Evolutionary conservation across 2,113 vertebrate species (phyloP).

Genomic region (Serinus canaria): DNA sequence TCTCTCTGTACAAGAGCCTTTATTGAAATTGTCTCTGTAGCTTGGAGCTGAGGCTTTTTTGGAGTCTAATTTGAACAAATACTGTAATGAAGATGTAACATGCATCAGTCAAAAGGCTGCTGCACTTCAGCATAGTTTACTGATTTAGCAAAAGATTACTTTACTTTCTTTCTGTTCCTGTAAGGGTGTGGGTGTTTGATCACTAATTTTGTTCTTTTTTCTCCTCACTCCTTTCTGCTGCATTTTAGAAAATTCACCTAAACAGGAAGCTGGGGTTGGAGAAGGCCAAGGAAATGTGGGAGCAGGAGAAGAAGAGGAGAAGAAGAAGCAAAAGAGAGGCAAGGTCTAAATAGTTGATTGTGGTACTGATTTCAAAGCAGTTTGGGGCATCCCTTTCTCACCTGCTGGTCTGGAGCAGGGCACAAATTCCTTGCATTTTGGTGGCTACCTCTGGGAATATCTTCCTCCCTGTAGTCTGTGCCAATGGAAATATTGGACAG

Average conservation of each 20-base stretch:
- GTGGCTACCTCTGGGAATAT: neutral
- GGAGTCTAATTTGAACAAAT: neutral
- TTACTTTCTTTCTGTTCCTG: neutral
- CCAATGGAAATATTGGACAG: neutral
- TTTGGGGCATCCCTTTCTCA: neutral
- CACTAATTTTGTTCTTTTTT: neutral
- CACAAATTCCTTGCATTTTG: neutral
- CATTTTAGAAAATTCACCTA: conserved; percentile 83
- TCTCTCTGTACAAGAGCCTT: neutral
- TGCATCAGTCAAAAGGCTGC: neutral
- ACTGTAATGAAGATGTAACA: neutral
- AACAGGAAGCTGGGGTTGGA: conserved; percentile 83
- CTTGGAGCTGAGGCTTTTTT: neutral
- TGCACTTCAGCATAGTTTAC: neutral
- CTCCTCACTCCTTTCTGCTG: neutral
- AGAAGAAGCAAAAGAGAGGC: conserved; percentile 99
- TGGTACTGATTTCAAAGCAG: neutral
- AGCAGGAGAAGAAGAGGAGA: conserved; percentile 96
- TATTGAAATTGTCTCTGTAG: neutral
- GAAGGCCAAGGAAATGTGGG: conserved; percentile 78
- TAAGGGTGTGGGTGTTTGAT: neutral
- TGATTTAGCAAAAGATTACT: neutral
- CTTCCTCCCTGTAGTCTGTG: neutral
- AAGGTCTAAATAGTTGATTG: conserved; percentile 43
- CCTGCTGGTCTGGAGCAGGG: neutral